phyloP scores from a whole-genome alignment of 2,797 vertebrate species.

The Paramormyrops hopkinsi region DNA sequence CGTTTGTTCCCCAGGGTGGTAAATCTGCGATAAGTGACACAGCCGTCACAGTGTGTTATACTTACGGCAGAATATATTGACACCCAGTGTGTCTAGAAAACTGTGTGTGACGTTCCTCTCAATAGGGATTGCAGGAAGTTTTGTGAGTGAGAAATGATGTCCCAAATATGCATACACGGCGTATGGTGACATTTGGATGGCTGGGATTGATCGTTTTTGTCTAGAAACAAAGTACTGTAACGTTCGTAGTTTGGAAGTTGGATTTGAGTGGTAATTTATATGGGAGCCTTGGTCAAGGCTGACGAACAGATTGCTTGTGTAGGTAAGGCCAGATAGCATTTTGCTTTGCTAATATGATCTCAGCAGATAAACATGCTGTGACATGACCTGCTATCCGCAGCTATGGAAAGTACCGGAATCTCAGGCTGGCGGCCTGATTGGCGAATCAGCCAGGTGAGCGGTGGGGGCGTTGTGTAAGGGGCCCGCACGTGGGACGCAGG shows the following conservation, averaged over 20 bases:
- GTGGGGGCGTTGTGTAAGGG: background rate
- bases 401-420: constrained; percentile 1
- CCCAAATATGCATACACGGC: background rate
- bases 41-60: background rate
- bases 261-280: background rate
- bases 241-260: background rate
- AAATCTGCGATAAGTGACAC: background rate
- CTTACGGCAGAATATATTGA: background rate
- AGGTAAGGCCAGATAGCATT: background rate
- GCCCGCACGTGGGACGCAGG: background rate
- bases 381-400: background rate
- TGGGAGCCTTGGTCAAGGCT: background rate
- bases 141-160: background rate
- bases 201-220: background rate
- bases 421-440: background rate
- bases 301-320: background rate
- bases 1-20: background rate
- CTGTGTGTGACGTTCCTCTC: background rate
- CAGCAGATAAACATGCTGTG: constrained; percentile 2
- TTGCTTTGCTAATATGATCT: background rate
- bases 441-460: background rate
- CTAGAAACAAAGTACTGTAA: background rate
- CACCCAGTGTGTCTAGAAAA: background rate
- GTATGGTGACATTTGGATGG: background rate
- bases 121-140: background rate